Evolutionary conservation across 2,797 vertebrate species (phyloP).

Genomic region (Cichlasoma orientale): DNA sequence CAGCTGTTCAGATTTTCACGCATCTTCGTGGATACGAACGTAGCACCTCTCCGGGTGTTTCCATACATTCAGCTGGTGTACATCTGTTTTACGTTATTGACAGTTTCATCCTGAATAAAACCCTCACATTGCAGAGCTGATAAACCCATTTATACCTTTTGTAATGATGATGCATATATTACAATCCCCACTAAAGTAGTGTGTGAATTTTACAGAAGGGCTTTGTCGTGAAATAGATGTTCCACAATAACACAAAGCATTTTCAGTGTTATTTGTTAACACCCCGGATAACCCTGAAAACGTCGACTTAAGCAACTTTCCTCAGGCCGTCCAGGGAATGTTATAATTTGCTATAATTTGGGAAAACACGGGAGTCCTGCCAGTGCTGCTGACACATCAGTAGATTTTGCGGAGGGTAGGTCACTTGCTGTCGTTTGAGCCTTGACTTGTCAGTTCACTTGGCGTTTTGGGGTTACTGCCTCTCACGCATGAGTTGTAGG

Average conservation of each 20-base stretch:
- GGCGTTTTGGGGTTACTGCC: background rate
- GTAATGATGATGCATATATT: background rate
- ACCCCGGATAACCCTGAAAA: background rate
- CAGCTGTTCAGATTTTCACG: background rate
- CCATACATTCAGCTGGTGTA: background rate
- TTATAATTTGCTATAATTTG: background rate
- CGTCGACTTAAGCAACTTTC: background rate
- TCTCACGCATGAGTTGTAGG: background rate
- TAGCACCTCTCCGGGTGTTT: background rate
- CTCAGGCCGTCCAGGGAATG: background rate
- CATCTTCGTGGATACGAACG: background rate
- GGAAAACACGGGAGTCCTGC: background rate
- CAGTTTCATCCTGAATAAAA: background rate
- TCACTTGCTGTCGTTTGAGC: background rate
- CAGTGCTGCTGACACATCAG: background rate
- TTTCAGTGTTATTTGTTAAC: background rate
- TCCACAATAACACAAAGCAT: background rate
- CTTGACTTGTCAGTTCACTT: background rate
- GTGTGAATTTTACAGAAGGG: background rate
- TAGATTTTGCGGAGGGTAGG: background rate
- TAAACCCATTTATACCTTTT: background rate
- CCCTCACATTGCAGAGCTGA: background rate
- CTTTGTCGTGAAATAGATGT: background rate
- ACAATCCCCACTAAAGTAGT: background rate
- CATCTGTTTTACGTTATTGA: background rate